These are phyloP conservation scores for Channa maculata DNA, from an alignment of 2,113 vertebrate genomes.

Conservation along the genomic window DNA sequence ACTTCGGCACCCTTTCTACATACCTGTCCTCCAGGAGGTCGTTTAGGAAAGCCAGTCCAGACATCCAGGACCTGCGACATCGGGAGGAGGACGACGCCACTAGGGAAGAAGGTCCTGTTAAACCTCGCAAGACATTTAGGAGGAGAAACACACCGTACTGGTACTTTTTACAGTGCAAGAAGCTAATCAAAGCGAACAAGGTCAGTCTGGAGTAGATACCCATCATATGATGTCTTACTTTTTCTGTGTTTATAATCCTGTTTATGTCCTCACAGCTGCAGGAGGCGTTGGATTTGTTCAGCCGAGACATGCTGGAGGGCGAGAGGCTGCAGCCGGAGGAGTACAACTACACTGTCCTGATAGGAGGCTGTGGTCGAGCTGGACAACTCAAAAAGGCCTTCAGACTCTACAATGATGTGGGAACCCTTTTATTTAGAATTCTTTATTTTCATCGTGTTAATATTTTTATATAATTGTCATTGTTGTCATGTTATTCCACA, in stretches of 20 bases:
- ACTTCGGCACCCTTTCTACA: slow-evolving; percentile 60
- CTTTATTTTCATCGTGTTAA: too few species aligned
- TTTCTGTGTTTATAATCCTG: background rate
- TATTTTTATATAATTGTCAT: too few species aligned
- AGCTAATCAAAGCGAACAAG: slow-evolving; percentile 88
- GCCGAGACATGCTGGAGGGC: slow-evolving; percentile 89
- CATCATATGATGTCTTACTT: background rate
- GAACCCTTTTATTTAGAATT: background rate
- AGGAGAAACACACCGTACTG: slow-evolving; percentile 89
- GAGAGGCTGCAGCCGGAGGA: slow-evolving; percentile 88
- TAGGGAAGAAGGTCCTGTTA: background rate
- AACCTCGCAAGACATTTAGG: slow-evolving; percentile 20
- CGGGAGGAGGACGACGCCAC: slow-evolving; percentile 63
- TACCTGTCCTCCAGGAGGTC: slow-evolving; percentile 75
- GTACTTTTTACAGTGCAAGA: slow-evolving; percentile 93
- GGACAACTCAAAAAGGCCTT: slow-evolving; percentile 93
- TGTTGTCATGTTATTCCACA: too few species aligned
- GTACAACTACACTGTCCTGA: slow-evolving; percentile 92
- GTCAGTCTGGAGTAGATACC: slow-evolving; percentile 69
- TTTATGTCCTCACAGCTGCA: slow-evolving; percentile 81
- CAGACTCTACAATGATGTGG: slow-evolving; percentile 92
- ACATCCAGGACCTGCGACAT: slow-evolving; percentile 73
- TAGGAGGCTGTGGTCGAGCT: slow-evolving; percentile 91
- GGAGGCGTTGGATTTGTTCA: slow-evolving; percentile 92
- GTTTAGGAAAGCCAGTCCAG: slow-evolving; percentile 82